Base-by-base conservation (phyloP, 2,888 invertebrate genomes). In the Tipula unca region DNA sequence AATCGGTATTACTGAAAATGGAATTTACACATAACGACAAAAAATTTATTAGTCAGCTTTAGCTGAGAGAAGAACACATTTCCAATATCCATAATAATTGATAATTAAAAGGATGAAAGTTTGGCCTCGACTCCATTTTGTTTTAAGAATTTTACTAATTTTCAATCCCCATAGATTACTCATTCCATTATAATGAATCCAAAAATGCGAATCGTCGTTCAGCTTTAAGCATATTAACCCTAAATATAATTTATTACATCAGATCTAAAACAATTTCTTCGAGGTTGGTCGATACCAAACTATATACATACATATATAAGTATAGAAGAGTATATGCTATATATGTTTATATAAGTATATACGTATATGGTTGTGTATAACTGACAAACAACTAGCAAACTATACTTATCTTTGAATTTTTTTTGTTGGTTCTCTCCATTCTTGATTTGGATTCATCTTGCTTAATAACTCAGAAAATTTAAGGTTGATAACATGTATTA, bases 381-480 rank as follows among this genome's bases (percentile, higher is more conserved):
- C 69, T 25, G 25, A 25, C 10, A 25, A 25, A 10, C 17, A 48
- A 48, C 48, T 48, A 48, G 17, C 17, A 48, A 69, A 25, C 69
- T 69, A 69, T 25, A 69, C 25, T 69, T 69, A 69, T 69, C 69
- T 69, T 69, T 25, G 20, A 25, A 25, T n/a, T 48, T 17, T 48
- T 54, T 20, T 69, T 25, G 69, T 20, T 69, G 69, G 69, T 25
- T 69, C 69, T 25, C 25, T 69, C 17, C 48, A 48, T 48, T 48
- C 48, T 69, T 8, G 8, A 69, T 69, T 69, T 25, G 69, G 25
- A 69, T 69, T 25, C 69, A 69, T 69, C 25, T 69, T 69, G 69
- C 69, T 69, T 69, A 69, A 69, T 69, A 69, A 69, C 69, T 69
- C 69, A 69, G 69, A 69, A 69, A 69, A 69, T 69, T 69, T 69